Base-by-base conservation (phyloP, 2,113 vertebrate genomes). In the Nothoprocta perdicaria region DNA sequence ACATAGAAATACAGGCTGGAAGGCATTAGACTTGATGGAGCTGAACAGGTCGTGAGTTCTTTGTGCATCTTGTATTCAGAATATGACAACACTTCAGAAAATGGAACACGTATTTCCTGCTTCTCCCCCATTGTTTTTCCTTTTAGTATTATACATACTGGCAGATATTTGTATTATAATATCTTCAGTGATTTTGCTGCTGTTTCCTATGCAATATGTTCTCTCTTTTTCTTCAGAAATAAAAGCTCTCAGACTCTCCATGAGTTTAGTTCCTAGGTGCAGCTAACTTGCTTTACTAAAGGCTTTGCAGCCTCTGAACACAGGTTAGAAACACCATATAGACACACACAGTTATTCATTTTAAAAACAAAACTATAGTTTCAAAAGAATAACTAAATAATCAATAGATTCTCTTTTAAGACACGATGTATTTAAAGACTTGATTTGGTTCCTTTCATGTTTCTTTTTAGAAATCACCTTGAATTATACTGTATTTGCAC, bases 61-160 rank as follows among this genome's bases (percentile, higher is more conserved):
- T 82, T 43, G 29, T 40, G 52, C 40, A 14, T 43, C 19, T 66
- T 11, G 57, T 75, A 83, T 91, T 96, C 80, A 91, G 57, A 93
- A 67, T 23, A 93, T 89, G 83, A 72, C 19, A 88, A 80, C 31
- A 92, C 60, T 66, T 77, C 86, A 88, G 66, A 90, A 96, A 93
- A 93, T 40, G n/a, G 94, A 89, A 43, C 57, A 95, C 1, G 1
- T 16, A 38, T 33, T 46, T 83, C 67, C 35, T 58, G 26, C 7
- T 83, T 17, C 12, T 29, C n/a, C 33, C 17, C 15, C 3, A 46
- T 18, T 10, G 14, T 26, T 26, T 50, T 69, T 50, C 23, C 4
- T 63, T 84, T 86, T 80, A 76, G 46, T 72, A 61, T 46, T 67
- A 10, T 45, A 21, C 27, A 65, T 91, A 73, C 58, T 68, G 63